phyloP scores from a whole-genome alignment of 2,797 vertebrate species.

The Octomys mimax region DNA sequence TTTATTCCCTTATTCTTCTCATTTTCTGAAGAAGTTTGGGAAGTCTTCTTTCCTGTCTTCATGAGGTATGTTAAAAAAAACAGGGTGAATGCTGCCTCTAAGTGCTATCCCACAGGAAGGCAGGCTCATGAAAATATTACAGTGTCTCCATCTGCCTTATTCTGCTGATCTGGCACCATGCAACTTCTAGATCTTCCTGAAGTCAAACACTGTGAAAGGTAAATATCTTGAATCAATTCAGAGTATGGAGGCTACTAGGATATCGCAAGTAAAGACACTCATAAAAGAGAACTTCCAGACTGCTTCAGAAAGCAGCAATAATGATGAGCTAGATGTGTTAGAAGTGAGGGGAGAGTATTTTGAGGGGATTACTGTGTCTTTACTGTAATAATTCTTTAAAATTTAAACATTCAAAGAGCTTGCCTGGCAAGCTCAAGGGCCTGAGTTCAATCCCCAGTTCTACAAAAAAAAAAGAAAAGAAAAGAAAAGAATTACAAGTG shows the following conservation, averaged over 20 bases:
- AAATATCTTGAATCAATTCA: neutral
- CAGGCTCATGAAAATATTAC: neutral
- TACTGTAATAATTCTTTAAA: neutral
- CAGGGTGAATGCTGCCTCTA: neutral
- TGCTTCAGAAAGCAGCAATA: neutral
- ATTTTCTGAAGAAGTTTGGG: neutral
- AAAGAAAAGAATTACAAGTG: too few species aligned
- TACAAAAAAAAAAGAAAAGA: too few species aligned
- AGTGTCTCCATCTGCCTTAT: neutral
- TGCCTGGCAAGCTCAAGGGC: too few species aligned
- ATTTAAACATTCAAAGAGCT: neutral
- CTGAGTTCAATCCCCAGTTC: too few species aligned
- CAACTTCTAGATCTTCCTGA: neutral
- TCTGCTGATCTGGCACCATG: neutral
- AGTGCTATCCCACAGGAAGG: neutral
- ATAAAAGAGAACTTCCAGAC: neutral
- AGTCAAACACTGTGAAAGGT: neutral
- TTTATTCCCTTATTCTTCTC: neutral
- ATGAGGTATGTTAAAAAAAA: neutral
- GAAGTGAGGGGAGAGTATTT: neutral
- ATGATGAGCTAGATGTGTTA: neutral
- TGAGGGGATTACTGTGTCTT: neutral
- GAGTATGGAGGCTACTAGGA: neutral
- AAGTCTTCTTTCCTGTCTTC: neutral
- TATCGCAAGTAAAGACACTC: neutral